Base-by-base conservation (phyloP, 1,140 invertebrate species). In the Dendrolimus kikuchii region DNA sequence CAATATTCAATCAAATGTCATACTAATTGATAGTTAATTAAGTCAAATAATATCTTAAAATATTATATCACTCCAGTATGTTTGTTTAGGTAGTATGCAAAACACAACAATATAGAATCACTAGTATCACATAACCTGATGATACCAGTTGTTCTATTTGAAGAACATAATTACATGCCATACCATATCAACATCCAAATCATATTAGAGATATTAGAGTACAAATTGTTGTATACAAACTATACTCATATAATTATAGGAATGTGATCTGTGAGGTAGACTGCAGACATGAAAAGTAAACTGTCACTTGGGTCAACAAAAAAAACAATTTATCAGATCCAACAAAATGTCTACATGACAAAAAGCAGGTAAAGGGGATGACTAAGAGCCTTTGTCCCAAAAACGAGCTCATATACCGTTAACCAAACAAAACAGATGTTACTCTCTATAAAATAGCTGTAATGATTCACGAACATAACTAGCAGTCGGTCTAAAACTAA, bases 361-460 rank as follows among this genome's bases (percentile, higher is more conserved):
- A 80, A 78, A 83, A 81, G 60, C 74, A 76, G 70, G 71, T 74
- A 71, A 60, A 67, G 49, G 69, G 65, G 67, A 74, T 86, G 77
- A 83, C 74, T 81, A 81, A 86, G 60, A 63, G 71, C 55, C 75
- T 77, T 80, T 86, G 82, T 78, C 71, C 81, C 69, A 77, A 86
- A 82, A 83, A 71, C 73, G 70, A 54, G 74, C 64, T 62, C 62
- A 50, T 62, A 56, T 82, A 86, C 82, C 81, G 82, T 86, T 86
- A 86, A 59, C 61, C 64, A 71, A 77, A 80, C 78, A 80, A 77
- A 77, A 77, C 71, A 75, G 64, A 66, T 65, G 60, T 74, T 72
- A 70, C 65, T 60, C 64, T 65, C 66, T 72, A 67, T 65, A 71
- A 68, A 62, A 57, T 77, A 72, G 62, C 72, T 75, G 64, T 74